phyloP scores from a whole-genome alignment of 2,113 vertebrate species.

The Anas platyrhynchos region DNA sequence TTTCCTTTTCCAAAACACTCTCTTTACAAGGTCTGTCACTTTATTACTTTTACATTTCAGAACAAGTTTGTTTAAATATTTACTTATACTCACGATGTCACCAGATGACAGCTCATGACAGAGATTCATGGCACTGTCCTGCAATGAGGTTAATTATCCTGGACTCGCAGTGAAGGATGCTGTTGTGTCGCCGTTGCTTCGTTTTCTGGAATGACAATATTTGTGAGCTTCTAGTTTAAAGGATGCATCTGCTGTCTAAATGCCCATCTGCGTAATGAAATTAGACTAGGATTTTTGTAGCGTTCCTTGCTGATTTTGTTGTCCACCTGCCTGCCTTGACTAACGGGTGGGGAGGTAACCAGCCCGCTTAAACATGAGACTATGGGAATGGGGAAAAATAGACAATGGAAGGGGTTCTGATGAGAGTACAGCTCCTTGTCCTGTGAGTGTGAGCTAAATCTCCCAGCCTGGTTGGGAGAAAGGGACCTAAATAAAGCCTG shows the following conservation, averaged over 20 bases:
- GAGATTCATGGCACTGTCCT: constrained; percentile 51
- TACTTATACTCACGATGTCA: not conserved
- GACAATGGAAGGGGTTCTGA: not conserved
- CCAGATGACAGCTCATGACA: constrained; percentile 3
- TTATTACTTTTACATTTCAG: constrained; percentile 8
- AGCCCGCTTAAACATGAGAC: not conserved
- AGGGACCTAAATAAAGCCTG: constrained; percentile 58
- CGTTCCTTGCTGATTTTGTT: not conserved
- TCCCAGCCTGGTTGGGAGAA: constrained; percentile 50
- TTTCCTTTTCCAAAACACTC: not conserved
- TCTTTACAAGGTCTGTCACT: not conserved
- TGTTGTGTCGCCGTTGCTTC: not conserved
- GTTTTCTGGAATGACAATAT: constrained; percentile 31
- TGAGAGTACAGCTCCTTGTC: not conserved
- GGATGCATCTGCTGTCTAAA: constrained; percentile 28
- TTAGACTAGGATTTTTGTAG: constrained; percentile 37
- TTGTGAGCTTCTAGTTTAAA: constrained; percentile 54
- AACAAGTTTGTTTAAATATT: constrained; percentile 33
- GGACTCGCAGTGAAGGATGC: constrained; percentile 30
- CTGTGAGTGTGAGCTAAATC: constrained; percentile 54
- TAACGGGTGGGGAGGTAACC: constrained; percentile 6
- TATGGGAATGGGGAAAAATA: not conserved
- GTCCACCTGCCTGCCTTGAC: constrained; percentile 28
- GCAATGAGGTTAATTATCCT: constrained; percentile 50
- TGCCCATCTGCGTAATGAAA: constrained; percentile 61